Base-by-base conservation (phyloP, 1,140 invertebrate species). In the Neodiprion fabricii region DNA sequence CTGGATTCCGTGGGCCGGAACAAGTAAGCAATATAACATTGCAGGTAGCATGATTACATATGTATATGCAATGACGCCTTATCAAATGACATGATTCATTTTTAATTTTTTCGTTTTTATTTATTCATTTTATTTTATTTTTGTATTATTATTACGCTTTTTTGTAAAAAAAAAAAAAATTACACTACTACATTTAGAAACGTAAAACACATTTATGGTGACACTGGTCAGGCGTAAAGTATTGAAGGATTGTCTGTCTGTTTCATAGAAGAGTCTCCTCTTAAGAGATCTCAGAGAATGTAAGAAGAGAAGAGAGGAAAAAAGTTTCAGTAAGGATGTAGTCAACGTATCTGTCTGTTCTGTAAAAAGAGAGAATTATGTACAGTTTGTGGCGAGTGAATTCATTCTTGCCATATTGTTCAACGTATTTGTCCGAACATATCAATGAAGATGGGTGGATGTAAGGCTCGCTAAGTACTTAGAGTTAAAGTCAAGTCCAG, bases 191-290 rank as follows among this genome's bases (percentile, higher is more conserved):
- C 5, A 40, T 5, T 40, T 40, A 40, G 28, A 1, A 40, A 40
- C 28, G 28, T 40, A 5, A 40, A 40, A 40, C 28, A 40, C 28
- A 40, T 40, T 3, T 40, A 40, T 40, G 9, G 53, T 61, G 53
- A 61, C 53, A 61, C n/a, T 17, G 53, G 53, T 61, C 53, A 61
- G 53, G 53, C 53, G 53, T 61, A 14, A 61, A 61, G 53, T 61
- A 5, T 61, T 61, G 5, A 61, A 9, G 11, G n/a, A 61, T 61
- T 9, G 53, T 61, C 53, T 61, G 53, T 61, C 53, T 17, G 53
- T 61, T 61, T 40, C 28, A 5, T 40, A 40, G 53, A 61, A 61
- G 53, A 61, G 53, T 61, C 53, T 61, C 53, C 53, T 7, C 53
- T 7, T 61, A 61, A 9, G n/a, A 5, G 53, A 61, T 5, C n/a